phyloP scores from a whole-genome alignment of 2,113 vertebrate species.

The Sinocyclocheilus grahami region DNA sequence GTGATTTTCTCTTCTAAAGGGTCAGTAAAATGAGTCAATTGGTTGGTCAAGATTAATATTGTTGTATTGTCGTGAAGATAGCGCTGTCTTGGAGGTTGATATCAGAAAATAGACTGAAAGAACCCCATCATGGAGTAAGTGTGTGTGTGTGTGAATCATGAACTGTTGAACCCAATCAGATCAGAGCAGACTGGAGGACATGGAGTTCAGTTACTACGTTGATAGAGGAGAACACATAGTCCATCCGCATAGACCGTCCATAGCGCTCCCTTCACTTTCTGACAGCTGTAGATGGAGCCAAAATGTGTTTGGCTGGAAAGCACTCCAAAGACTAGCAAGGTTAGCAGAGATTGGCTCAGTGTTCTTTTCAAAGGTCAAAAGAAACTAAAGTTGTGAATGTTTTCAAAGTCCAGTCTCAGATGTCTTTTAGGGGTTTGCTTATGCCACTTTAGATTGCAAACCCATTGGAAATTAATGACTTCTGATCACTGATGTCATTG shows the following conservation, averaged over 20 bases:
- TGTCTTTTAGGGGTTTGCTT: not conserved
- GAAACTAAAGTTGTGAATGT: slow-evolving; percentile 13
- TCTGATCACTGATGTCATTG: not conserved
- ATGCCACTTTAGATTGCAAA: not conserved
- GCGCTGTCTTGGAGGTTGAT: slow-evolving; percentile 48
- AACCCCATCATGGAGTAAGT: slow-evolving; percentile 61
- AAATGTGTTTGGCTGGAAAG: slow-evolving; percentile 30
- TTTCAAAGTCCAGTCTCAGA: not conserved
- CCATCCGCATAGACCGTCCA: not conserved
- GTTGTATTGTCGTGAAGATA: slow-evolving; percentile 54
- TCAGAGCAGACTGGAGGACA: slow-evolving; percentile 42
- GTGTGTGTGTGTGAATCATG: slow-evolving; percentile 54
- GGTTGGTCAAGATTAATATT: slow-evolving; percentile 54
- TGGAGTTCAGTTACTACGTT: slow-evolving; percentile 62
- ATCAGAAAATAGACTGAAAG: slow-evolving; percentile 66
- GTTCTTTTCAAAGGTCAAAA: slow-evolving; percentile 32
- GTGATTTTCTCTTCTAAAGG: not conserved
- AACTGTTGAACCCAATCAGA: slow-evolving; percentile 74
- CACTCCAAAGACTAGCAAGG: slow-evolving; percentile 11
- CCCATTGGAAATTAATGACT: not conserved
- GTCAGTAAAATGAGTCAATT: slow-evolving; percentile 29
- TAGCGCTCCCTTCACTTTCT: slow-evolving; percentile 12
- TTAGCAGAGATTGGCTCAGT: slow-evolving; percentile 10
- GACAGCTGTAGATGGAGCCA: slow-evolving; percentile 27
- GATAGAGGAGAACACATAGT: slow-evolving; percentile 46